These are phyloP conservation scores for Diogma glabrata DNA, from an alignment of 2,888 invertebrate genomes.

Conservation along the genomic window DNA sequence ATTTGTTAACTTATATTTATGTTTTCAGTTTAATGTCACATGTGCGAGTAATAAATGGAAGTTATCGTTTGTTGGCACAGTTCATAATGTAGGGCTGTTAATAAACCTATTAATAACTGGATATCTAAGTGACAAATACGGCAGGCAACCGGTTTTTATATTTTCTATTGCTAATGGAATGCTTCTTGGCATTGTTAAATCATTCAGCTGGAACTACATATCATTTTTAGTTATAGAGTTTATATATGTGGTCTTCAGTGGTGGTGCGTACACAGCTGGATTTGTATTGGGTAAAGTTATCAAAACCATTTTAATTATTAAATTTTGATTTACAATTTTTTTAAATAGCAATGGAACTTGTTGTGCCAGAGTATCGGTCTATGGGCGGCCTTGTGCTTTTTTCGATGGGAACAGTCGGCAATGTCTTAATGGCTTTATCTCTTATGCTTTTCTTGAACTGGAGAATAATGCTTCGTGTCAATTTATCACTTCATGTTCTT, in stretches of 20 bases:
- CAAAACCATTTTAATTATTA: too few species aligned
- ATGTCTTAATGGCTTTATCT: not conserved
- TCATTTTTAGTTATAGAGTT: not conserved
- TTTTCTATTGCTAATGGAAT: not conserved
- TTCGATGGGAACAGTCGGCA: not conserved
- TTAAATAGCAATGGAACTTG: not conserved
- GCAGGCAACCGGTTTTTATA: not conserved
- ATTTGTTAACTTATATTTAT: not conserved
- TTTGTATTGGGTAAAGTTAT: not conserved
- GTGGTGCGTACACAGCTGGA: not conserved
- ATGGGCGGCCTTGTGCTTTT: not conserved
- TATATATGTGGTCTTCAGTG: not conserved
- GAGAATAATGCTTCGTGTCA: not conserved
- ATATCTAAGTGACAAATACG: constrained; percentile 2
- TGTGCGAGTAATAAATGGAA: constrained; percentile 3
- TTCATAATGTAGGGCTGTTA: not conserved
- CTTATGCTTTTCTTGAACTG: not conserved
- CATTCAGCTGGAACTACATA: not conserved
- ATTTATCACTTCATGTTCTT: not conserved
- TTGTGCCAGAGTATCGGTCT: not conserved
- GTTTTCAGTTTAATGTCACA: not conserved
- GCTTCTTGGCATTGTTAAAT: not conserved
- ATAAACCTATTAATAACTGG: not conserved
- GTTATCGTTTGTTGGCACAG: not conserved
- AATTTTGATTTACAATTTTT: too few species aligned